phyloP scores from a whole-genome alignment of 2,888 invertebrate species.

The Halictus quadricinctus region DNA sequence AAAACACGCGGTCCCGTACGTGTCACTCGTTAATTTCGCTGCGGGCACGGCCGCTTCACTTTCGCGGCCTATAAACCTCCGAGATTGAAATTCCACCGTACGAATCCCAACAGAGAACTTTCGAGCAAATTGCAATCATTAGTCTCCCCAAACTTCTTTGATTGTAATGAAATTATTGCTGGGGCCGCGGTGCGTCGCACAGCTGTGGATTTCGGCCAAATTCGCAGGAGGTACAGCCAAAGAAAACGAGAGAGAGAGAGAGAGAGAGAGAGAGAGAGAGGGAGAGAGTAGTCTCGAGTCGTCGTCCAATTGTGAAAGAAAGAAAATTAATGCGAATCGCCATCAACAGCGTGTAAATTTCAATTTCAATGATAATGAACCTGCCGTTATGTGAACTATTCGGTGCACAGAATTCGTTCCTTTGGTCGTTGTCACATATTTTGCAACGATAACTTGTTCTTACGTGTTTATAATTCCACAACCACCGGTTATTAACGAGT shows the following conservation, averaged over 20 bases:
- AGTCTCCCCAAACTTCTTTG: constrained; percentile 54
- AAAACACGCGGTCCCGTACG: constrained; percentile 38
- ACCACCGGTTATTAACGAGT: background rate
- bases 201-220: constrained; percentile 57
- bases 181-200: constrained; percentile 26
- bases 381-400: constrained; percentile 7
- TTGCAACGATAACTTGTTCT: background rate
- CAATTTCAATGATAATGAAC: constrained; percentile 25
- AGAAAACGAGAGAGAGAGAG: background rate
- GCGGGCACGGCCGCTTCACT: constrained; percentile 6
- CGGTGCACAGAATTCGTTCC: background rate
- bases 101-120: constrained; percentile 46
- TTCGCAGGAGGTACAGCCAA: constrained; percentile 42
- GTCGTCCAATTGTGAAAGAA: constrained; percentile 61
- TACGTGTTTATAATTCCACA: background rate
- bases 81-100: constrained; percentile 51
- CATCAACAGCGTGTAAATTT: constrained; percentile 28
- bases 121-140: constrained; percentile 65
- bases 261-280: background rate
- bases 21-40: constrained; percentile 61
- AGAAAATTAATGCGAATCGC: constrained; percentile 43
- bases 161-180: constrained; percentile 69
- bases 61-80: constrained; percentile 59
- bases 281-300: constrained; percentile 13
- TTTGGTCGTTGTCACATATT: background rate